Percentiles rank a stretch among this genome's conserved stretches.
These are phyloP conservation scores for Amblyopsis hoosieri DNA, from an alignment of 2,797 vertebrate species.

Conservation along the genomic window DNA sequence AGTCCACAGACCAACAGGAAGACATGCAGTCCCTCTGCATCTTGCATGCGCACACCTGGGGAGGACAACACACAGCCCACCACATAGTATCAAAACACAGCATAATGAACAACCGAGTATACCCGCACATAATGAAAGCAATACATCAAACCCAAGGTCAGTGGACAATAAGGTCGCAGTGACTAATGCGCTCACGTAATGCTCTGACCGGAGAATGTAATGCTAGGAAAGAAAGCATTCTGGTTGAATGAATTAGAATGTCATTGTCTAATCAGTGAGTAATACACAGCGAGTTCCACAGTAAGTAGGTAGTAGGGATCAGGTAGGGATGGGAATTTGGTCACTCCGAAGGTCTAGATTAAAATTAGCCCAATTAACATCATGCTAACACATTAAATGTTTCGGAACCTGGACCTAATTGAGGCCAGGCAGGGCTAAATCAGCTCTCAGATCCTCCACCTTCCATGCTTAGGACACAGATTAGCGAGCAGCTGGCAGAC, in stretches of 20 bases:
- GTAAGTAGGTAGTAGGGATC: not conserved
- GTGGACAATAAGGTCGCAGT: slow-evolving; percentile 64
- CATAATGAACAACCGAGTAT: slow-evolving; percentile 71
- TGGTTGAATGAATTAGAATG: slow-evolving; percentile 45
- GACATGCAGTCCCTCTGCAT: slow-evolving; percentile 60
- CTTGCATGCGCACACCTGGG: slow-evolving; percentile 75
- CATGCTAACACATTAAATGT: slow-evolving; percentile 29
- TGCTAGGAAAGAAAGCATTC: slow-evolving; percentile 52
- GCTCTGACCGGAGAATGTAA: slow-evolving; percentile 58
- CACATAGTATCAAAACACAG: slow-evolving; percentile 63
- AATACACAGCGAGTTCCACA: slow-evolving; percentile 35
- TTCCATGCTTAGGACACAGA: slow-evolving; percentile 39
- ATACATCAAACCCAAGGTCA: slow-evolving; percentile 77
- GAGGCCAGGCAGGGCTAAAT: slow-evolving; percentile 19
- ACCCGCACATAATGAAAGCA: slow-evolving; percentile 73
- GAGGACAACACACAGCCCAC: slow-evolving; percentile 50
- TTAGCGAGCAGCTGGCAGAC: slow-evolving; percentile 39
- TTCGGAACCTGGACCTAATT: slow-evolving; percentile 25
- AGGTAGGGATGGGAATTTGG: slow-evolving; percentile 26
- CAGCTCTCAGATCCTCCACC: slow-evolving; percentile 33
- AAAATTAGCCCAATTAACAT: slow-evolving; percentile 33
- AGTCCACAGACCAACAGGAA: slow-evolving; percentile 94
- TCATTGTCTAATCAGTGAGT: slow-evolving; percentile 55
- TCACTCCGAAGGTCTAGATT: slow-evolving; percentile 22
- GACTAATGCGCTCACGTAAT: slow-evolving; percentile 68